phyloP scores from a whole-genome alignment of 1,140 invertebrate species.

The Augochlora pura region DNA sequence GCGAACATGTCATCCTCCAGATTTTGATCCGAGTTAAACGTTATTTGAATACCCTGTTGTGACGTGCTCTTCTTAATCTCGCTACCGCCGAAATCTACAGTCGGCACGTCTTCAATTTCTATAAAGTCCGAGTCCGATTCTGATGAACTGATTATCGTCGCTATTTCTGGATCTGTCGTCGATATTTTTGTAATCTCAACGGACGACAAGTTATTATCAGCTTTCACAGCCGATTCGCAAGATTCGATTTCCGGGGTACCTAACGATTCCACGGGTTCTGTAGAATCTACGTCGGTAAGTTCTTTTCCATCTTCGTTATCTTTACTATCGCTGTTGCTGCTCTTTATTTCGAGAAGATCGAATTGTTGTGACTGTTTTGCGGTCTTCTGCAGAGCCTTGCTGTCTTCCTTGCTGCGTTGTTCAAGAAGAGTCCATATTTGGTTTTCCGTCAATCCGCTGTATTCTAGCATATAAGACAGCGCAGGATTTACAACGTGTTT shows the following conservation, averaged over 20 bases:
- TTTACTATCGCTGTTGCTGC: neutral
- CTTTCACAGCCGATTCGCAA: neutral
- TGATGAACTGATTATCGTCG: conserved; percentile 27
- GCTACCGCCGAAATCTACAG: conserved; percentile 33
- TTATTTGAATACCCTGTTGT: conserved; percentile 66
- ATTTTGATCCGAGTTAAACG: conserved; percentile 66
- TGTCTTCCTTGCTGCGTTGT: conserved; percentile 76
- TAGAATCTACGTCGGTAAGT: neutral
- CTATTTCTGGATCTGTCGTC: conserved; percentile 22
- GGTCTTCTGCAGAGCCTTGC: neutral
- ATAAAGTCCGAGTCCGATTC: conserved; percentile 75
- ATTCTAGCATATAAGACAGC: conserved; percentile 86
- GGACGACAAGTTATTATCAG: conserved; percentile 18
- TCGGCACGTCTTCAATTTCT: conserved; percentile 69
- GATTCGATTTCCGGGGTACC: neutral
- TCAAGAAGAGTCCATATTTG: conserved; percentile 83
- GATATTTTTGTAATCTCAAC: neutral
- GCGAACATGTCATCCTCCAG: conserved; percentile 86
- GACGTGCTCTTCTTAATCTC: conserved; percentile 22
- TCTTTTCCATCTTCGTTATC: neutral
- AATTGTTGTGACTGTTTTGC: neutral
- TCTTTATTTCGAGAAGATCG: neutral
- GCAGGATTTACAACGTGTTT: conserved; percentile 77
- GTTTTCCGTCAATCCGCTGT: conserved; percentile 86
- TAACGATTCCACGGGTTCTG: neutral